Percentiles rank a stretch among this genome's conserved stretches.
Conservation (phyloP, 2,113 vertebrate genomes). For the Nycticorax nycticorax region DNA sequence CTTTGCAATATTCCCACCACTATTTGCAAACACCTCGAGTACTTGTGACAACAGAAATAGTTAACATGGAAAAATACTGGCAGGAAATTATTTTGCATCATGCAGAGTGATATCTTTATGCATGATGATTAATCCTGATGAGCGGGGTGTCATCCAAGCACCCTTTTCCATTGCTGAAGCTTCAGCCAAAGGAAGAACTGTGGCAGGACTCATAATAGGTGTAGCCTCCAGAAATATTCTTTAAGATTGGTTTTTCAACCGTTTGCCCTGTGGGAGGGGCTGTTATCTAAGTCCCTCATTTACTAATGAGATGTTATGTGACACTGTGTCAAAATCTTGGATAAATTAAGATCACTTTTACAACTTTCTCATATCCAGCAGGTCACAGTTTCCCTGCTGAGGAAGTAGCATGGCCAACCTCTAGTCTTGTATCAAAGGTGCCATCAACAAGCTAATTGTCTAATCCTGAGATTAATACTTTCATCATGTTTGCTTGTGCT, state of each 20-base stretch:
- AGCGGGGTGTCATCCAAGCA: background rate
- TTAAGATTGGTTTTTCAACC: background rate
- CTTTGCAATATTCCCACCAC: background rate
- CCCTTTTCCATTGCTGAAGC: background rate
- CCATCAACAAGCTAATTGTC: background rate
- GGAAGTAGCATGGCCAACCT: background rate
- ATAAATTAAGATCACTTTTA: background rate
- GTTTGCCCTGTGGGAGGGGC: background rate
- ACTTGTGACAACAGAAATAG: background rate
- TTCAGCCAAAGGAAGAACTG: background rate
- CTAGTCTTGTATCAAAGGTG: background rate
- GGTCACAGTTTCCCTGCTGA: background rate
- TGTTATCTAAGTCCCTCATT: background rate
- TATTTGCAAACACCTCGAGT: background rate
- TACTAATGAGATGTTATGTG: background rate
- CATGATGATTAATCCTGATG: background rate
- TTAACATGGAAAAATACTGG: background rate
- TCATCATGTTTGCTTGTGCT: background rate
- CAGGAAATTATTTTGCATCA: background rate
- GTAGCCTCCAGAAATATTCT: background rate
- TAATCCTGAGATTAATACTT: background rate
- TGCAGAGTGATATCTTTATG: background rate
- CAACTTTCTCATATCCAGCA: background rate
- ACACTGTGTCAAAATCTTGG: background rate
- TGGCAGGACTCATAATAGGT: background rate